phyloP scores from a whole-genome alignment of 2,797 vertebrate species.

The Poecile montanus region DNA sequence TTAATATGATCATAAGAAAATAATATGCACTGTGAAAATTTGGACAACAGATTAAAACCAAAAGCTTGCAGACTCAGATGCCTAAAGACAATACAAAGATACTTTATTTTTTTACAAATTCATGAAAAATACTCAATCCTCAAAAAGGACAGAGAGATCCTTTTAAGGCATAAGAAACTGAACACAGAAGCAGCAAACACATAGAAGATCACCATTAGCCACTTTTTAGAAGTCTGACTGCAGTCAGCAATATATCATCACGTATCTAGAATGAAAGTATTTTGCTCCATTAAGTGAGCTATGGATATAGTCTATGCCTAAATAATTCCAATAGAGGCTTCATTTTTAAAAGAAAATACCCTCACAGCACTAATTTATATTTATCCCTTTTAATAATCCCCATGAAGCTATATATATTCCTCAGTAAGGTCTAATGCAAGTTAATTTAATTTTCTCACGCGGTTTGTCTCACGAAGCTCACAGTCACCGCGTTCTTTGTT shows the following conservation, averaged over 20 bases:
- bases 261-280: background rate
- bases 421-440: too few species aligned
- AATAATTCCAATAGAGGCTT: background rate
- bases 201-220: background rate
- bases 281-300: background rate
- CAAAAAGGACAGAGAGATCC: background rate
- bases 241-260: background rate
- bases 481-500: background rate
- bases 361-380: background rate
- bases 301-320: background rate
- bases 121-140: background rate
- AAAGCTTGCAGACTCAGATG: background rate
- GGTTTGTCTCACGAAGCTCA: rapidly evolving
- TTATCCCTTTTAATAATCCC: background rate
- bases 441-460: background rate
- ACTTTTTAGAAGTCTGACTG: background rate
- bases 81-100: background rate
- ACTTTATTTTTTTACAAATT: background rate
- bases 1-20: background rate
- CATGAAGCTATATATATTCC: background rate
- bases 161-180: background rate
- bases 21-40: background rate
- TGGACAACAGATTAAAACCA: background rate
- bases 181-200: background rate
- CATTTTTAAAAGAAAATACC: background rate